Conservation (phyloP, 2,888 invertebrate species). For the Matsumyia berberina region DNA sequence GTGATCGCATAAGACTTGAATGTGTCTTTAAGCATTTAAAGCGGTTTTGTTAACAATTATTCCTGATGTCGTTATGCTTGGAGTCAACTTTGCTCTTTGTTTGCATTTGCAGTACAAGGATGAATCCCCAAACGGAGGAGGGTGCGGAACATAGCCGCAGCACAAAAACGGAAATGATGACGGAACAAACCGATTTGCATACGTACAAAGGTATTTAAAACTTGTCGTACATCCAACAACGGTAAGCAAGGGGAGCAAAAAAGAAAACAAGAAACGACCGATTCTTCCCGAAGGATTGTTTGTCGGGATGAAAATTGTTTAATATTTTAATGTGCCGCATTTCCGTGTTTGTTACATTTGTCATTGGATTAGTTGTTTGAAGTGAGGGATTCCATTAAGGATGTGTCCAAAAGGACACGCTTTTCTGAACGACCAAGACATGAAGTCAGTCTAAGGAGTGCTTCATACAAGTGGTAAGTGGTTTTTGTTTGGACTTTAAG, state of each 20-base stretch:
- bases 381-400: no score
- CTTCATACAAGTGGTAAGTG: no score
- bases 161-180: conserved; percentile 52
- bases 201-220: conserved; percentile 61
- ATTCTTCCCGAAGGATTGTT: conserved; percentile 47
- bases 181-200: conserved; percentile 71
- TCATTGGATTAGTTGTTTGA: not conserved
- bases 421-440: no score
- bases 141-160: conserved; percentile 17
- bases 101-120: conserved; percentile 60
- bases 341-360: conserved; percentile 37
- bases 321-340: conserved; percentile 63
- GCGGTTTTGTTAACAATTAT: conserved; percentile 76
- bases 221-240: conserved; percentile 30
- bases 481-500: no score
- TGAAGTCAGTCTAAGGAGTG: no score
- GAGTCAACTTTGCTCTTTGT: conserved; percentile 70
- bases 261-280: conserved; percentile 3
- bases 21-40: conserved; percentile 74
- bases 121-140: conserved; percentile 21
- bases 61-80: conserved; percentile 72
- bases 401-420: not conserved
- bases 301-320: conserved; percentile 51
- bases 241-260: conserved; percentile 1
- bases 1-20: conserved; percentile 49